Conservation (phyloP, 2,113 vertebrate species). For the Sceloporus undulatus region DNA sequence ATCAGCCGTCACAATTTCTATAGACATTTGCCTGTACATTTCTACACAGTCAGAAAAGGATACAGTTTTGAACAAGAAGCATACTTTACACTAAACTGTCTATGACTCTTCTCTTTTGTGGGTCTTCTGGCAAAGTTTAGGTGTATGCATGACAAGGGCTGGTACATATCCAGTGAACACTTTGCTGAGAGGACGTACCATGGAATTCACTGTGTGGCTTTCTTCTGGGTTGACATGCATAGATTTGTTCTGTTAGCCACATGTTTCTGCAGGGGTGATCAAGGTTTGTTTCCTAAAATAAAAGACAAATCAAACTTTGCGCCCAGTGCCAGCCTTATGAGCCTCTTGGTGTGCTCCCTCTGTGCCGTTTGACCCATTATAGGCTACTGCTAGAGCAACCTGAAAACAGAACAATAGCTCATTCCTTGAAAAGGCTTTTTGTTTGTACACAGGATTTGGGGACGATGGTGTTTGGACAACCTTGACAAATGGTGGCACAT, state of each 20-base stretch:
- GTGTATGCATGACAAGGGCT: background rate
- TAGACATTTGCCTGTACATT: background rate
- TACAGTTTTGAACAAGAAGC: background rate
- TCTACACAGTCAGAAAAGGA: background rate
- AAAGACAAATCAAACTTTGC: background rate
- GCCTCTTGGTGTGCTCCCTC: background rate
- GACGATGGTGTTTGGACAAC: slow-evolving; percentile 56
- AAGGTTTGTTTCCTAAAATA: background rate
- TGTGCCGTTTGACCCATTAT: slow-evolving; percentile 71
- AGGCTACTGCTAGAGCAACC: slow-evolving; percentile 40
- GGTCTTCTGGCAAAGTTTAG: background rate
- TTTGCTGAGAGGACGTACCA: no score
- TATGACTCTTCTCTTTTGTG: background rate
- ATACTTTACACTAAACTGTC: background rate
- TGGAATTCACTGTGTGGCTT: no score
- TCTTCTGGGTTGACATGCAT: background rate
- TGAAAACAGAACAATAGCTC: slow-evolving; percentile 29
- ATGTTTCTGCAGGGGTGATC: background rate
- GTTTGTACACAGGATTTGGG: slow-evolving; percentile 39
- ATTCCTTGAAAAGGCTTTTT: slow-evolving; percentile 22
- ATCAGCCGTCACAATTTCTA: background rate
- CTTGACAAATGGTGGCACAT: slow-evolving; percentile 60
- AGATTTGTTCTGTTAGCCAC: background rate
- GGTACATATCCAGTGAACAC: background rate
- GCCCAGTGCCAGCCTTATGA: background rate